Conservation (phyloP, 2,888 invertebrate species). For the Drosophila algonquin region DNA sequence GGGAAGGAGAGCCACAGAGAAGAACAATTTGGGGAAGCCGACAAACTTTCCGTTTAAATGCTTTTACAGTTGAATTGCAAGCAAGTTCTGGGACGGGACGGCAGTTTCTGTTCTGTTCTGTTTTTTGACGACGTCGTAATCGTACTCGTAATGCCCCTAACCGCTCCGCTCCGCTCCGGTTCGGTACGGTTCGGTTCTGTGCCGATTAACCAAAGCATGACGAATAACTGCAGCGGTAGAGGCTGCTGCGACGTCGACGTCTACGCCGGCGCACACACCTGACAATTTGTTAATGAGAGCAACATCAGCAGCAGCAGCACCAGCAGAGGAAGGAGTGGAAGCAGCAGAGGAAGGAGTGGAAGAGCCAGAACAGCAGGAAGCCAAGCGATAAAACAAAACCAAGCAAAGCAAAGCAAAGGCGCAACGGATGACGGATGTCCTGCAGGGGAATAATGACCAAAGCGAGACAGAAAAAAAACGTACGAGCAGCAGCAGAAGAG, state of each 20-base stretch:
- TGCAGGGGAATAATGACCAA: conserved; percentile 51
- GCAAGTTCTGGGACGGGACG: conserved; percentile 51
- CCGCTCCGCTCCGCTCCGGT: background rate
- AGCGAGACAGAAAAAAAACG: conserved; percentile 39
- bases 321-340: background rate
- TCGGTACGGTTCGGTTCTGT: conserved; percentile 32
- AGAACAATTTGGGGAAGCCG: conserved; percentile 21
- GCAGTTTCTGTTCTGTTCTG: conserved; percentile 9
- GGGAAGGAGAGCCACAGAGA: background rate
- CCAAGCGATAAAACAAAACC: conserved; percentile 74
- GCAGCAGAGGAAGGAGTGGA: background rate
- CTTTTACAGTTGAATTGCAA: conserved; percentile 72
- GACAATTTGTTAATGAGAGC: conserved; percentile 80
- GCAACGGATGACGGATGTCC: conserved; percentile 79
- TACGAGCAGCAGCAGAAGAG: conserved; percentile 17
- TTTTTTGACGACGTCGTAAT: conserved; percentile 25
- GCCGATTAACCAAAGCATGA: conserved; percentile 76
- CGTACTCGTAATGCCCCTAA: conserved; percentile 26
- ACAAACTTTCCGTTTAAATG: conserved; percentile 63
- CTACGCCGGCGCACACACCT: conserved; percentile 61
- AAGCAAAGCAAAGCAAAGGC: conserved; percentile 66
- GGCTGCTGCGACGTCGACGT: conserved; percentile 4
- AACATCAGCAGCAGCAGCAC: conserved; percentile 64
- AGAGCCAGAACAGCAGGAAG: conserved; percentile 62
- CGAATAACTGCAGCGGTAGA: conserved; percentile 67